Evolutionary conservation across 2,113 vertebrate species (phyloP).

Genomic region (Dasypus novemcinctus): DNA sequence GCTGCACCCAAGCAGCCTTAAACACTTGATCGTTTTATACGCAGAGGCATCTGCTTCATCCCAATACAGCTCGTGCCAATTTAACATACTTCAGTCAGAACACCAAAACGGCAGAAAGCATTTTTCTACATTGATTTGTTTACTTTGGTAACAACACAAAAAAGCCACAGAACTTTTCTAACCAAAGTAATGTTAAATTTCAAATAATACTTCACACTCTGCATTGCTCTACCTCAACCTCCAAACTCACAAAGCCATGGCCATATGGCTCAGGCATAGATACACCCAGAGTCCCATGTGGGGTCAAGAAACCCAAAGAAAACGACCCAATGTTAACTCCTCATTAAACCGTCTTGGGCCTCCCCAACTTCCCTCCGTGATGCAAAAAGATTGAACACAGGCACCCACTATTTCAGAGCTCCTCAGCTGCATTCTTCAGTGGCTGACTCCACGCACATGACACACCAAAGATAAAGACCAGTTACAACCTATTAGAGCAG

Average conservation of each 20-base stretch:
- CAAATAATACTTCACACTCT: background rate
- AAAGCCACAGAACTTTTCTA: background rate
- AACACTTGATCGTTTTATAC: background rate
- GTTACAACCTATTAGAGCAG: background rate
- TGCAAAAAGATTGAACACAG: background rate
- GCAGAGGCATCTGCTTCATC: background rate
- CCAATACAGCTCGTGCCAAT: background rate
- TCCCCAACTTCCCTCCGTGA: background rate
- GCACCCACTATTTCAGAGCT: background rate
- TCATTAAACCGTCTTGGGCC: background rate
- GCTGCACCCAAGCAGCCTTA: background rate
- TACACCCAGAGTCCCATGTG: background rate
- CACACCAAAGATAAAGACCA: background rate
- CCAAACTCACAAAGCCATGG: background rate
- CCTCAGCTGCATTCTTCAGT: background rate
- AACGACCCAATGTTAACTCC: background rate
- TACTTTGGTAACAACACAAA: background rate
- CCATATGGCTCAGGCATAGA: background rate
- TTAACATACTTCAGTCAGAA: background rate
- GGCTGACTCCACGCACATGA: background rate
- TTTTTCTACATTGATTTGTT: background rate
- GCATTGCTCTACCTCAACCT: background rate
- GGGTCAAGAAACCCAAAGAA: background rate
- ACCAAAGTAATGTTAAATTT: background rate
- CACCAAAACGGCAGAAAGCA: background rate